Base-by-base conservation (phyloP, 2,797 vertebrate species). In the Gallinago stenura region DNA sequence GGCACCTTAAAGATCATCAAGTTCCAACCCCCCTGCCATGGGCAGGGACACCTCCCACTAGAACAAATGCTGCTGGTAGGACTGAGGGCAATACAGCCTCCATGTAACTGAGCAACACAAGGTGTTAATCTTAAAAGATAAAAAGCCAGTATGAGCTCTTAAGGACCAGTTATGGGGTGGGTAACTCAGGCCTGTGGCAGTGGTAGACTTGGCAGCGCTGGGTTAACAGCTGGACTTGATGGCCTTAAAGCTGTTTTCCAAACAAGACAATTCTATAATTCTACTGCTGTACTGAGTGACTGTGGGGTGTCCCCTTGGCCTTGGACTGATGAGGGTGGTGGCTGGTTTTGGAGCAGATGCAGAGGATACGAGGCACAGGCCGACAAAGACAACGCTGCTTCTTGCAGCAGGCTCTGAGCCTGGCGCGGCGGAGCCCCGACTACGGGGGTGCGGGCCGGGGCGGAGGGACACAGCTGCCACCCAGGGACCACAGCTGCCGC, bases 391-490 rank as follows among this genome's bases (percentile, higher is more conserved):
- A 65, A 15, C 2, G 3, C 4, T 33, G 7, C 2, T 54, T 19
- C 16, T 41, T 64, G 16, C 30, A 21, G 12, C 5, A 30, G 15
- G 13, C 22, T 17, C 19, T 0, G 8, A 41, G 20, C 12, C 10
- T 28, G 7, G 7, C 4, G 2, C 4, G 10, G 43, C 15, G 5
- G 7, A 37, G 12, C 4, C 1, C 48, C 37, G 12, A 9, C 1
- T 5, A 2, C 1, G 0, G 0, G 15, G 20, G 6, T 2, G 3
- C 2, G 6, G 12, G 7, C 46, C 19, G 41, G 31, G 41, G 8
- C 1, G 9, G 43, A 14, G 10, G 41, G 48, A 46, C 60, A 15
- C 58, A 17, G 9, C 6, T 43, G 62, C 30, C 31, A 21, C 54
- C 54, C 30, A 20, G 6, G 9, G 28, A 16, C 1, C 50, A 58